Percentiles rank a stretch among this genome's conserved stretches.
Evolutionary conservation across 2,797 vertebrate genomes (phyloP).

Genomic region (Dipus sagitta): DNA sequence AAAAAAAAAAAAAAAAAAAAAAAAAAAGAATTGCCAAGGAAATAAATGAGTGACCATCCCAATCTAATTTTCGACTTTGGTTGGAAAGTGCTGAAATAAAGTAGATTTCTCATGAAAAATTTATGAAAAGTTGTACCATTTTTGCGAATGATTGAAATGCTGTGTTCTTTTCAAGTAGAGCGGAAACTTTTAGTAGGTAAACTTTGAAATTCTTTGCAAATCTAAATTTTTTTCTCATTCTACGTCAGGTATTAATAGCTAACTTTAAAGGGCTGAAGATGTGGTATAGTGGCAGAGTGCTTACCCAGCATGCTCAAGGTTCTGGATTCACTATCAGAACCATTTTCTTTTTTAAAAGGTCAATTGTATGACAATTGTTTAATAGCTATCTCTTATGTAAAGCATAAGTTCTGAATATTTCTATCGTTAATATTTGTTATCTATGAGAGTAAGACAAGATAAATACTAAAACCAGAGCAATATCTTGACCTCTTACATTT

Average conservation of each 20-base stretch:
- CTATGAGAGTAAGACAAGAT: constrained; percentile 67
- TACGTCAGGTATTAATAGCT: constrained; percentile 7
- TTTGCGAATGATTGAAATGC: constrained; percentile 17
- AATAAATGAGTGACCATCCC: neutral
- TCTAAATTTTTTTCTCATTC: constrained; percentile 20
- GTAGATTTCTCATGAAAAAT: neutral
- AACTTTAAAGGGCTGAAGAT: neutral
- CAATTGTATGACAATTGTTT: neutral
- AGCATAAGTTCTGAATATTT: constrained; percentile 61
- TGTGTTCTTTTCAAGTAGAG: constrained; percentile 27
- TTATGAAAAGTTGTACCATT: neutral
- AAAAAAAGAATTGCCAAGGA: fast-evolving
- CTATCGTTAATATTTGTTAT: constrained; percentile 72
- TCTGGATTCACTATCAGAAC: neutral
- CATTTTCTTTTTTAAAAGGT: neutral
- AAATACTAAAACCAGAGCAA: constrained; percentile 64
- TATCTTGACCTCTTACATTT: constrained; percentile 66
- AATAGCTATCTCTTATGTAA: neutral
- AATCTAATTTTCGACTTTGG: neutral
- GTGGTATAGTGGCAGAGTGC: too few species aligned
- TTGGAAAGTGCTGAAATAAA: neutral
- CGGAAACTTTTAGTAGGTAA: constrained; percentile 14
- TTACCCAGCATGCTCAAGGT: neutral
- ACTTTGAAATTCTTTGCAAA: constrained; percentile 49
- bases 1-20: too few species aligned